Evolutionary conservation across 2,888 invertebrate species (phyloP).

Genomic region (Tuta absoluta): DNA sequence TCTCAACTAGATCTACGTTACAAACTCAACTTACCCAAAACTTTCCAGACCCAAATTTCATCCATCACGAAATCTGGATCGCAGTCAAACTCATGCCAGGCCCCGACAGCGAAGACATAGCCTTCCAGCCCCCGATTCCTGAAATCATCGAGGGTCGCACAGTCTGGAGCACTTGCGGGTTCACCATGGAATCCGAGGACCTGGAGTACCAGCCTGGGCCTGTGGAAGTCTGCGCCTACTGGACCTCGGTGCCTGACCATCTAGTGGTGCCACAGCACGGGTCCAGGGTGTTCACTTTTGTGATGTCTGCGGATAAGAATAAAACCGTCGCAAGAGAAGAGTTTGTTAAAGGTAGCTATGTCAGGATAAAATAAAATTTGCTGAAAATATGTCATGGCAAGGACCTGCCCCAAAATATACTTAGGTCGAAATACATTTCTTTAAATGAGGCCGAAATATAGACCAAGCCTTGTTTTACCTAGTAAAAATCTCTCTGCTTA

Average conservation of each 20-base stretch:
- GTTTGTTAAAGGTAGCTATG: slow-evolving; percentile 62
- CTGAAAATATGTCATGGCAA: too few species aligned
- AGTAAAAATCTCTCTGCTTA: too few species aligned
- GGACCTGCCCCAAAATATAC: too few species aligned
- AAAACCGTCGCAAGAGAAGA: slow-evolving; percentile 70
- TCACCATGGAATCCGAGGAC: slow-evolving; percentile 68
- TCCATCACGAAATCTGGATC: slow-evolving; percentile 73
- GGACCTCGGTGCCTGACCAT: slow-evolving; percentile 75
- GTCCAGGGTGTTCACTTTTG: slow-evolving; percentile 73
- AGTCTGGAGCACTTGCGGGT: slow-evolving; percentile 67
- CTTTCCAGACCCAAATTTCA: slow-evolving; percentile 67
- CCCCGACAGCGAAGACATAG: slow-evolving; percentile 63
- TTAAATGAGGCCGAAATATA: too few species aligned
- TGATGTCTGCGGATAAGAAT: slow-evolving; percentile 78
- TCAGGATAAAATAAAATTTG: too few species aligned
- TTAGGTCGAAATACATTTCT: too few species aligned
- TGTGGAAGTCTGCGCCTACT: slow-evolving; percentile 68
- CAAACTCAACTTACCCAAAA: not conserved
- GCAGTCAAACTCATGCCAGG: slow-evolving; percentile 70
- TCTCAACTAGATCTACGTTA: too few species aligned
- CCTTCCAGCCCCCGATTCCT: slow-evolving; percentile 61
- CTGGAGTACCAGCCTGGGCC: slow-evolving; percentile 60
- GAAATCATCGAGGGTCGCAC: slow-evolving; percentile 64
- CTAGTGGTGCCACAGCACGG: slow-evolving; percentile 72
- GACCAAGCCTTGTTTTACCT: too few species aligned